phyloP scores from a whole-genome alignment of 2,888 invertebrate species.

The Incurvaria masculella region DNA sequence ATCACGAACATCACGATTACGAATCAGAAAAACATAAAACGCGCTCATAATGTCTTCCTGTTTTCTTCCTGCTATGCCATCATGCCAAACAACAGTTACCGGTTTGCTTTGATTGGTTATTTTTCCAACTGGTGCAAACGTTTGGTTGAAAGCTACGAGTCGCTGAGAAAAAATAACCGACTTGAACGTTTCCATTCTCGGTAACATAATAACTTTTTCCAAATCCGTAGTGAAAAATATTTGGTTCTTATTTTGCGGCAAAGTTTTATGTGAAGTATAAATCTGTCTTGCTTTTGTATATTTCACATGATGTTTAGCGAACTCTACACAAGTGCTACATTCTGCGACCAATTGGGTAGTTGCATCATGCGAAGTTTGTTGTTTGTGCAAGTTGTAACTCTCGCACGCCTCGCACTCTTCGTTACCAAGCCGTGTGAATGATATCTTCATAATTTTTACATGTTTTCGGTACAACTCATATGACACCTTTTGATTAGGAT shows the following conservation, averaged over 20 bases:
- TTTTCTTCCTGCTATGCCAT: conserved; percentile 12
- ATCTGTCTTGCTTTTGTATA: conserved; percentile 11
- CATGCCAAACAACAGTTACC: conserved; percentile 10
- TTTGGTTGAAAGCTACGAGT: conserved; percentile 15
- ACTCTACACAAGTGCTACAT: conserved; percentile 10
- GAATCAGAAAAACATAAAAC: conserved; percentile 14
- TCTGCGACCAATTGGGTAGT: conserved; percentile 1
- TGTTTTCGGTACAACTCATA: conserved; percentile 9
- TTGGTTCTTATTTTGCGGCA: conserved; percentile 5
- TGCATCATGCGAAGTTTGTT: conserved; percentile 7
- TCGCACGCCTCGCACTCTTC: conserved; percentile 8
- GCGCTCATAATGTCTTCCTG: conserved; percentile 14
- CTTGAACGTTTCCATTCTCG: conserved; percentile 15
- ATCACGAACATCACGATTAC: conserved; percentile 10
- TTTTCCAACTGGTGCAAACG: conserved; percentile 15
- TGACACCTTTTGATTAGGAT: conserved; percentile 5
- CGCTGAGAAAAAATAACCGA: conserved; percentile 14
- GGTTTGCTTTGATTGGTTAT: conserved; percentile 9
- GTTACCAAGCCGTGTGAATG: conserved; percentile 8
- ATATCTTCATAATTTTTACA: conserved; percentile 9
- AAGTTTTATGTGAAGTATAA: conserved; percentile 4
- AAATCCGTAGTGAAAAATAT: conserved; percentile 12
- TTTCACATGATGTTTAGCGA: conserved; percentile 7
- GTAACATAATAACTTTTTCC: conserved; percentile 17
- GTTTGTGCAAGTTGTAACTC: conserved; percentile 5